phyloP scores from a whole-genome alignment of 2,888 invertebrate genomes.

The Horisme vitalbata region DNA sequence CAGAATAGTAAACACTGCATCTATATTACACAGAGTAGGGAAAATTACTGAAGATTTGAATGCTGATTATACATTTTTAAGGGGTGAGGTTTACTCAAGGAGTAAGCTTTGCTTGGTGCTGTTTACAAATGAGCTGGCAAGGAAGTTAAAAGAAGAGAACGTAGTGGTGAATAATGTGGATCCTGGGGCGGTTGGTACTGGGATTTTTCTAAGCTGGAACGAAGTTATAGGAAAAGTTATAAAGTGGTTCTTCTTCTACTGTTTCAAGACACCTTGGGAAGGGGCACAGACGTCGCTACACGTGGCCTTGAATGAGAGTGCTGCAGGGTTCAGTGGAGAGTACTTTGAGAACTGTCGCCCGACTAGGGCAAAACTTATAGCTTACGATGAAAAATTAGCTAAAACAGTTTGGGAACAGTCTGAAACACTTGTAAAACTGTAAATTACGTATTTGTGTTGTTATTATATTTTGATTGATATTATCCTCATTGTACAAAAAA shows the following conservation, averaged over 20 bases:
- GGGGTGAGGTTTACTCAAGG: conserved; percentile 76
- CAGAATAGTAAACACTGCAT: conserved; percentile 89
- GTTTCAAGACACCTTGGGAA: conserved; percentile 87
- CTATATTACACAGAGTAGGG: conserved; percentile 85
- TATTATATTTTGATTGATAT: too few species aligned
- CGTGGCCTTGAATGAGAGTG: conserved; percentile 86
- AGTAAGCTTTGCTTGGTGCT: conserved; percentile 88
- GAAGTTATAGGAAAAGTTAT: conserved; percentile 73
- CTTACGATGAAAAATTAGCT: conserved; percentile 35
- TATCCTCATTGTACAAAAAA: too few species aligned
- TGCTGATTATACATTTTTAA: neutral
- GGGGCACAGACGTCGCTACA: conserved; percentile 90
- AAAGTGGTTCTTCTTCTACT: conserved; percentile 63
- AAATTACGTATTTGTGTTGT: too few species aligned
- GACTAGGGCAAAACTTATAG: conserved; percentile 73
- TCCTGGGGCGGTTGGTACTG: conserved; percentile 90
- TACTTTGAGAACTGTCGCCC: conserved; percentile 89
- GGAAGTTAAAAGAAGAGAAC: conserved; percentile 82
- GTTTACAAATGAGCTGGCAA: conserved; percentile 86
- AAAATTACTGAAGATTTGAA: conserved; percentile 84
- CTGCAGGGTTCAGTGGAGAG: conserved; percentile 85
- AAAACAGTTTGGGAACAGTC: neutral
- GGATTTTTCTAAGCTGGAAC: conserved; percentile 82
- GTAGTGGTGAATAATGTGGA: conserved; percentile 91
- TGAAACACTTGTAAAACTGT: neutral